These are phyloP conservation scores for Apamea sordens DNA, from an alignment of 2,888 invertebrate genomes.

Conservation along the genomic window DNA sequence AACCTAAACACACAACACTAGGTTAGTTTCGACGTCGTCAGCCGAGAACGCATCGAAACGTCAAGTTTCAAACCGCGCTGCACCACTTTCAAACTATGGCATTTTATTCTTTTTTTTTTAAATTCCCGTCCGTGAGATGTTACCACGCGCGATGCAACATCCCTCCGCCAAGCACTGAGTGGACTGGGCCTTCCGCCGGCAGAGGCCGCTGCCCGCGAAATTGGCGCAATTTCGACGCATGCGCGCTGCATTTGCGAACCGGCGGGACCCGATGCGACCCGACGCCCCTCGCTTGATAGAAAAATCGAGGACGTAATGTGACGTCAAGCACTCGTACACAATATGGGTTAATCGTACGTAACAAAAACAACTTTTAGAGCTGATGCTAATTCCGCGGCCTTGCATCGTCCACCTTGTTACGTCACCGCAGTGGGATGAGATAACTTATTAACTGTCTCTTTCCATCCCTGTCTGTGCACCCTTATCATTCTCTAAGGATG, in stretches of 20 bases:
- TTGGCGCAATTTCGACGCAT: conserved; percentile 90
- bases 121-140: conserved; percentile 79
- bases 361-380: conserved; percentile 82
- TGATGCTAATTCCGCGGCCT: conserved; percentile 62
- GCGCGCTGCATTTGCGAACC: conserved; percentile 84
- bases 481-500: conserved; percentile 69
- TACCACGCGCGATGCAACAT: conserved; percentile 84
- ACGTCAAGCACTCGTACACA: conserved; percentile 87
- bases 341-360: conserved; percentile 87
- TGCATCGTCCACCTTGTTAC: conserved; percentile 51
- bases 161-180: conserved; percentile 79
- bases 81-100: conserved; percentile 83
- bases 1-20: conserved; percentile 79
- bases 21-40: conserved; percentile 65
- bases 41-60: conserved; percentile 66
- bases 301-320: conserved; percentile 89
- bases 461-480: conserved; percentile 60
- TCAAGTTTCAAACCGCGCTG: conserved; percentile 69
- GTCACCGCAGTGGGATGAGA: conserved; percentile 33
- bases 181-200: conserved; percentile 82
- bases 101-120: conserved; percentile 85
- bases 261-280: conserved; percentile 86
- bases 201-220: conserved; percentile 88
- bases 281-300: conserved; percentile 87
- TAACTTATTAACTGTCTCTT: conserved; percentile 67